phyloP scores from a whole-genome alignment of 92 coral and sea anemone genomes.

The Porites evermanni region DNA sequence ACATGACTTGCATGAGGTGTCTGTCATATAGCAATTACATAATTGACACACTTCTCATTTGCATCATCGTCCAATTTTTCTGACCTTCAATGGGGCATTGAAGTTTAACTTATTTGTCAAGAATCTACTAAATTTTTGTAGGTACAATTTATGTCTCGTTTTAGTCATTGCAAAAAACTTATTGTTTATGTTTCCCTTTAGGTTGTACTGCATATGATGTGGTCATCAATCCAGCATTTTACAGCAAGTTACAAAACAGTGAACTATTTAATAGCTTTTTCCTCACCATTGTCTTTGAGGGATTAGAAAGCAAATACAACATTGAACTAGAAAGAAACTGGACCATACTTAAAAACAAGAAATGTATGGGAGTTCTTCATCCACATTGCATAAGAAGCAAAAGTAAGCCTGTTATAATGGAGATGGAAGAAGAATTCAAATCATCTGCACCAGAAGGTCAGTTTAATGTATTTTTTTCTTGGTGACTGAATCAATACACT shows the following conservation, averaged over 20 bases:
- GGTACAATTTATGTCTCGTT: no score
- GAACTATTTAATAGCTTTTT: constrained; percentile 88
- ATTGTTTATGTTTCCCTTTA: constrained; percentile 18
- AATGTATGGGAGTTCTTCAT: constrained; percentile 82
- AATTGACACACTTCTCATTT: no score
- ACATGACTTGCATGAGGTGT: no score
- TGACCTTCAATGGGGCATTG: no score
- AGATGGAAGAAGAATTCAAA: constrained; percentile 63
- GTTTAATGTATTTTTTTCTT: not conserved
- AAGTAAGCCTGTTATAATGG: constrained; percentile 96
- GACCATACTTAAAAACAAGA: constrained; percentile 86
- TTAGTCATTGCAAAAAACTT: no score
- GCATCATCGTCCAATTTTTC: no score
- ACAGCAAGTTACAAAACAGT: constrained; percentile 75
- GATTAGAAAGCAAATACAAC: constrained; percentile 90
- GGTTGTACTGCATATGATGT: constrained; percentile 97
- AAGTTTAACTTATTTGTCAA: no score
- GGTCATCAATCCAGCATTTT: constrained; percentile 79
- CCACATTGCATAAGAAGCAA: constrained; percentile 76
- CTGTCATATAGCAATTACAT: no score
- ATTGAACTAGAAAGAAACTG: constrained; percentile 78
- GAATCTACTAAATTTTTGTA: no score
- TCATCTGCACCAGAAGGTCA: constrained; percentile 25
- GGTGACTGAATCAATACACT: not conserved
- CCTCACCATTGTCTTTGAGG: constrained; percentile 92